A percentile compares a stretch with the other conserved stretches of the same genome.
phyloP scores from a whole-genome alignment of 2,797 vertebrate genomes.

The Pygocentrus nattereri region DNA sequence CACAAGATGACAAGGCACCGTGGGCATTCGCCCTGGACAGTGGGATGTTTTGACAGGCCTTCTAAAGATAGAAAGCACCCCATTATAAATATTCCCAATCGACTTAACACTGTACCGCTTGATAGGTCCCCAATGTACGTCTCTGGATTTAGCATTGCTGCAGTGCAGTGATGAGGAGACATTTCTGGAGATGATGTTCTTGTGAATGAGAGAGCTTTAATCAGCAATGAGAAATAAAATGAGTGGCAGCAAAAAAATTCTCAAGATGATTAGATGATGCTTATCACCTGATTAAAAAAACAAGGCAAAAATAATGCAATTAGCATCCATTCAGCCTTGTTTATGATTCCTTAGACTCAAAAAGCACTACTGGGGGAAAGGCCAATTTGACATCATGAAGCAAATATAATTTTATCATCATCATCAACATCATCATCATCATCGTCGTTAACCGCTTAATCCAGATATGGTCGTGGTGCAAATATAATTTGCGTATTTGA shows the following conservation, averaged over 20 bases:
- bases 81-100: constrained; percentile 55
- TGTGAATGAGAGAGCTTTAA: constrained; percentile 28
- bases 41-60: constrained; percentile 47
- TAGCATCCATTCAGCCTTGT: constrained; percentile 15
- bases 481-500: too few relatives aligned
- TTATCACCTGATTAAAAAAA: constrained; percentile 48
- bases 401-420: too few relatives aligned
- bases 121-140: constrained; percentile 38
- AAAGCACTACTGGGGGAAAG: not conserved
- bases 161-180: constrained; percentile 34
- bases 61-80: constrained; percentile 58
- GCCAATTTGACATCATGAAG: not conserved
- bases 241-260: not conserved
- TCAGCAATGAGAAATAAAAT: not conserved
- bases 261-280: constrained; percentile 16
- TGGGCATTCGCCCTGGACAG: constrained; percentile 21
- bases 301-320: constrained; percentile 43
- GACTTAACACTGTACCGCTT: constrained; percentile 1
- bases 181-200: constrained; percentile 12
- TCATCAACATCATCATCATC: too few relatives aligned
- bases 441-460: too few relatives aligned
- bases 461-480: too few relatives aligned
- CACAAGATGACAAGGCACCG: constrained; percentile 44
- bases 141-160: constrained; percentile 40
- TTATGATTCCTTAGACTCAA: not conserved